Evolutionary conservation across 2,113 vertebrate species (phyloP).

Genomic region (Thunnus thynnus): DNA sequence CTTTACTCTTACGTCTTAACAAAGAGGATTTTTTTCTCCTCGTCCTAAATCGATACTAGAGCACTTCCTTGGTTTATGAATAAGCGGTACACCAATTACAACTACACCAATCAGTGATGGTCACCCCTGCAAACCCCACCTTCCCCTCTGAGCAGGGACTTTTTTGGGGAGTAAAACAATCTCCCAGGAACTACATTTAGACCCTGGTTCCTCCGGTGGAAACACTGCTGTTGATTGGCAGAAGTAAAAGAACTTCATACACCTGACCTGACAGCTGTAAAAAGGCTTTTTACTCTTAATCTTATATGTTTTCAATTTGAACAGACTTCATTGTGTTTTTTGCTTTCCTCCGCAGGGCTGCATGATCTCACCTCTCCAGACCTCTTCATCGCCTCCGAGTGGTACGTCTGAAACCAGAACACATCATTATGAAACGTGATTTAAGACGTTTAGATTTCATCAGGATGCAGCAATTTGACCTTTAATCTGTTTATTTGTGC

Average conservation of each 20-base stretch:
- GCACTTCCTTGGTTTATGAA: too few relatives aligned
- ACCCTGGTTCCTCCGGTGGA: too few relatives aligned
- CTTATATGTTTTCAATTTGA: rapidly evolving
- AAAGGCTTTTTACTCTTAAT: neutral
- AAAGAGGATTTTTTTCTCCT: too few relatives aligned
- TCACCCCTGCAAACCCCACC: too few relatives aligned
- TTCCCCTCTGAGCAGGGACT: too few relatives aligned
- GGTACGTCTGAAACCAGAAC: conserved; percentile 79
- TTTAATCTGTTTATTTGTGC: neutral
- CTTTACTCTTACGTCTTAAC: too few relatives aligned
- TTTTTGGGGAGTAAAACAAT: too few relatives aligned
- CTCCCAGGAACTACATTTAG: too few relatives aligned
- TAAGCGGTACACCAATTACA: too few relatives aligned
- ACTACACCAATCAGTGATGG: too few relatives aligned
- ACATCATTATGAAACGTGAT: neutral
- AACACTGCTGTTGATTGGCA: too few relatives aligned
- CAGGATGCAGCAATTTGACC: neutral
- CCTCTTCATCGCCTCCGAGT: conserved; percentile 90
- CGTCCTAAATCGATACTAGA: too few relatives aligned
- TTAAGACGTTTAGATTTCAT: neutral
- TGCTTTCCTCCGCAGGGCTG: conserved; percentile 85
- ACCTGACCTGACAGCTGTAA: neutral
- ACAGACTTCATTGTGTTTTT: neutral
- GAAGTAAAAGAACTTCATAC: neutral
- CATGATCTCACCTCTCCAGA: conserved; percentile 95